A percentile compares a stretch with the other conserved stretches of the same genome.
Conservation (phyloP, 1,140 invertebrate species). For the Drosophila ohnishii region DNA sequence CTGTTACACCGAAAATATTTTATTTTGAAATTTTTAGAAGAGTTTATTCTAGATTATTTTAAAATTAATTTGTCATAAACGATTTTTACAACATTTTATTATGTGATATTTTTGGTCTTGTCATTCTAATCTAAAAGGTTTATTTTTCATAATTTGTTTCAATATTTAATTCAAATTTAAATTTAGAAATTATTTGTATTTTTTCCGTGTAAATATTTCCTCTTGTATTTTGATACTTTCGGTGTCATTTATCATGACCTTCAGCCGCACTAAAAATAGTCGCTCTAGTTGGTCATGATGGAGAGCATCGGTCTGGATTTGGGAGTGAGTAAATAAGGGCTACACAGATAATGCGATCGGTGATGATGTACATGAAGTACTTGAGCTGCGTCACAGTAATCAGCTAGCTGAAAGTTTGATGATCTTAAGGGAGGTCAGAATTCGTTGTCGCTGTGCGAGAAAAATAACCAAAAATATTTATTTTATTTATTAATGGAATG, state of each 20-base stretch:
- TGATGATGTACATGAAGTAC: slow-evolving; percentile 54
- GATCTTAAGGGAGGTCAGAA: slow-evolving; percentile 38
- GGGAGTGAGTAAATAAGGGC: slow-evolving; percentile 46
- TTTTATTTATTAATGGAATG: slow-evolving; percentile 28
- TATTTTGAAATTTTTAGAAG: no score
- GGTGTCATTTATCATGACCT: slow-evolving; percentile 79
- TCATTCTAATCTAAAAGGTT: no score
- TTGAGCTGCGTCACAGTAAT: slow-evolving; percentile 30
- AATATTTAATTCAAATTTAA: no score
- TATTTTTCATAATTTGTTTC: no score
- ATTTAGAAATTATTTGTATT: neutral
- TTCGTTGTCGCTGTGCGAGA: no score
- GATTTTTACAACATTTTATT: no score
- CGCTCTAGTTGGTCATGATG: slow-evolving; percentile 35
- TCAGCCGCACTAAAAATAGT: slow-evolving; percentile 64
- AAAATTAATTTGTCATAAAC: no score
- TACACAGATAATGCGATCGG: slow-evolving; percentile 48
- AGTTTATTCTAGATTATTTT: neutral
- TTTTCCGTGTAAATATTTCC: slow-evolving; percentile 23
- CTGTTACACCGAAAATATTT: slow-evolving; percentile 10
- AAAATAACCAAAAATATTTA: slow-evolving; percentile 14
- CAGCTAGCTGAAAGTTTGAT: slow-evolving; percentile 47
- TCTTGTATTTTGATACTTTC: slow-evolving; percentile 73
- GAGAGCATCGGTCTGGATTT: slow-evolving; percentile 16
- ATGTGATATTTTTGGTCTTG: no score